phyloP scores from a whole-genome alignment of 1,140 invertebrate species.

The Macrobrachium nipponense region DNA sequence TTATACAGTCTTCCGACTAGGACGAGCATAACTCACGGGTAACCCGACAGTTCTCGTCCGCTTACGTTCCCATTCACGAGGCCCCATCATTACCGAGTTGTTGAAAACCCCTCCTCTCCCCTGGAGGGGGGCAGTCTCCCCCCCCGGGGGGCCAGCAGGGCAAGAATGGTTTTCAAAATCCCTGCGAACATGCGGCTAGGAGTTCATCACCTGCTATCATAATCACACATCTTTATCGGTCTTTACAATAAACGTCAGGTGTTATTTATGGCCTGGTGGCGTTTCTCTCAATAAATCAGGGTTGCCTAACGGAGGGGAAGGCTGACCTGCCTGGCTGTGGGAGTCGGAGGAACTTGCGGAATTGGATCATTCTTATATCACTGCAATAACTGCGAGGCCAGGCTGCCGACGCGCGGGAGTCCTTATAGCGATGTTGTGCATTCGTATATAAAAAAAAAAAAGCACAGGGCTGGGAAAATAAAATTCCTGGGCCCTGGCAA shows the following conservation, averaged over 20 bases:
- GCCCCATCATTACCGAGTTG: slow-evolving; percentile 16
- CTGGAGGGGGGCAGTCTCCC: too few species aligned
- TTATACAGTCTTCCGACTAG: not conserved
- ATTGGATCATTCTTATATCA: too few species aligned
- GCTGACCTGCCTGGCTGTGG: not conserved
- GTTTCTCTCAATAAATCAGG: slow-evolving; percentile 50
- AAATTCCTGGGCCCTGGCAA: not conserved
- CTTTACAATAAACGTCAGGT: slow-evolving; percentile 47
- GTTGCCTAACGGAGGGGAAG: slow-evolving; percentile 1
- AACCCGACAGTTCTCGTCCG: not conserved
- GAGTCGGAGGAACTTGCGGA: too few species aligned
- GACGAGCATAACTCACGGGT: not conserved
- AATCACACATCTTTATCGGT: slow-evolving; percentile 56
- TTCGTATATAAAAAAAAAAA: not conserved
- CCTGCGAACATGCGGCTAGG: slow-evolving; percentile 16
- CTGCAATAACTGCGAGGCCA: too few species aligned
- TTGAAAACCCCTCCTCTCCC: not conserved
- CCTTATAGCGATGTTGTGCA: not conserved
- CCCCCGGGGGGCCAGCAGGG: not conserved
- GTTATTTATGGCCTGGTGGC: slow-evolving; percentile 44
- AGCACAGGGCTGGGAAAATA: not conserved
- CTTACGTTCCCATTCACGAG: not conserved
- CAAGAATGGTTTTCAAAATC: slow-evolving; percentile 4
- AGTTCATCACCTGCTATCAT: slow-evolving; percentile 39
- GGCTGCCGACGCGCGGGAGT: too few species aligned